phyloP scores from a whole-genome alignment of 64 coral and sea anemone genomes.

The Hydrozoanthus tunicans region DNA sequence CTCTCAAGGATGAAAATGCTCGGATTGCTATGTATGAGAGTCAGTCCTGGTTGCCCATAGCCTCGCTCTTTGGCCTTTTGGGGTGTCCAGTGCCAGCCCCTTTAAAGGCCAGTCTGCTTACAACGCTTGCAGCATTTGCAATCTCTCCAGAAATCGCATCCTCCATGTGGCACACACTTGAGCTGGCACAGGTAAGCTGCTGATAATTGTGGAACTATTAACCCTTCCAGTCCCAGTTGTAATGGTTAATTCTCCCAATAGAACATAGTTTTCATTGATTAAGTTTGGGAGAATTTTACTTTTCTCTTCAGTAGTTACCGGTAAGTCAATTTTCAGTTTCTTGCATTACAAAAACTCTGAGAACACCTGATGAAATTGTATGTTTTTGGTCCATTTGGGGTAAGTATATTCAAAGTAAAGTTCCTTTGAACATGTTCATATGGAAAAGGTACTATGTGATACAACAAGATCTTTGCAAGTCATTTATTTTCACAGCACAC shows the following conservation, averaged over 20 bases:
- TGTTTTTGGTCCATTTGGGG: too few species aligned
- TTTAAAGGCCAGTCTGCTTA: slow-evolving; percentile 80
- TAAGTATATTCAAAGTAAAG: too few species aligned
- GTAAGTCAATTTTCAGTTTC: too few species aligned
- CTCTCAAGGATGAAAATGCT: slow-evolving; percentile 80
- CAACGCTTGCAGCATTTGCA: slow-evolving; percentile 90
- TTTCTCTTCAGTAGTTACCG: too few species aligned
- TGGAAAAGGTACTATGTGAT: too few species aligned
- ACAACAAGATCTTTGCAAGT: too few species aligned
- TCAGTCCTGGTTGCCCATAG: slow-evolving; percentile 91
- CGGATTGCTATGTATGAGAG: slow-evolving; percentile 92
- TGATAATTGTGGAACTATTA: background rate
- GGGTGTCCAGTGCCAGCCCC: slow-evolving; percentile 81
- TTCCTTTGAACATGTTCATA: too few species aligned
- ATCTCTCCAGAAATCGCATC: slow-evolving; percentile 90
- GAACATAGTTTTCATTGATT: background rate
- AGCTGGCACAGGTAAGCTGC: slow-evolving; percentile 76
- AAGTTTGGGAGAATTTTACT: too few species aligned
- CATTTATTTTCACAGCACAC: too few species aligned
- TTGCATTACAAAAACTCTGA: too few species aligned
- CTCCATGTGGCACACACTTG: slow-evolving; percentile 92
- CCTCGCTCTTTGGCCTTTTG: slow-evolving; percentile 96
- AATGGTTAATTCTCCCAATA: background rate
- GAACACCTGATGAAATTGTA: too few species aligned
- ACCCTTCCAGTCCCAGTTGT: background rate